Conservation (phyloP, 2,113 vertebrate species). For the Macrotus californicus region DNA sequence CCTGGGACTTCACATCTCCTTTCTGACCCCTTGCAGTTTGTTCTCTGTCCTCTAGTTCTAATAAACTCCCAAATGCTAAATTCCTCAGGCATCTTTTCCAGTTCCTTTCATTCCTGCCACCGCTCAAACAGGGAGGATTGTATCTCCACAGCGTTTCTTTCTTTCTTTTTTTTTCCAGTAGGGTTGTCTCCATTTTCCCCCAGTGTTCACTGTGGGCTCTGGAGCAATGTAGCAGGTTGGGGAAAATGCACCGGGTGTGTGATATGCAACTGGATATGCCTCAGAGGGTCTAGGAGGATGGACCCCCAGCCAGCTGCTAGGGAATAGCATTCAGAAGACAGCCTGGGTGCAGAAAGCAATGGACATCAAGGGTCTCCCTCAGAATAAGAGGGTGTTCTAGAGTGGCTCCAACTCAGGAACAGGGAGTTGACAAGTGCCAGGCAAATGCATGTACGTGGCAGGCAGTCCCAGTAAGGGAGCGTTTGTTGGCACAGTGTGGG, state of each 20-base stretch:
- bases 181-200: too few relatives aligned
- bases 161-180: too few relatives aligned
- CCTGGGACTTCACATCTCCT: not conserved
- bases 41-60: not conserved
- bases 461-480: not conserved
- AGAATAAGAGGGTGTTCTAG: not conserved
- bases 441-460: accelerated
- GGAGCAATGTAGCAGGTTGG: not conserved
- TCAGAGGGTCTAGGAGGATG: too few relatives aligned
- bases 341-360: not conserved
- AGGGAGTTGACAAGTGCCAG: not conserved
- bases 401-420: not conserved
- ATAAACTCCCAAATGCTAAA: not conserved
- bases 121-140: not conserved
- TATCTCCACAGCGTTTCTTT: not conserved
- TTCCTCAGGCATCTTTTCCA: not conserved
- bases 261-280: not conserved
- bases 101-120: accelerated
- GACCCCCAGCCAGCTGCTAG: not conserved
- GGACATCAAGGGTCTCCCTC: too few relatives aligned
- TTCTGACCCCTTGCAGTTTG: not conserved
- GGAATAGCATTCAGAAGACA: not conserved
- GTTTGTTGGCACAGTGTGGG: accelerated
- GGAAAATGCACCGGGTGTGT: not conserved
- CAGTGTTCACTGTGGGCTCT: not conserved